Conservation (phyloP, 30 jellyfish, hydroid and myxozoan species). For the Phacellophora camtschatica region DNA sequence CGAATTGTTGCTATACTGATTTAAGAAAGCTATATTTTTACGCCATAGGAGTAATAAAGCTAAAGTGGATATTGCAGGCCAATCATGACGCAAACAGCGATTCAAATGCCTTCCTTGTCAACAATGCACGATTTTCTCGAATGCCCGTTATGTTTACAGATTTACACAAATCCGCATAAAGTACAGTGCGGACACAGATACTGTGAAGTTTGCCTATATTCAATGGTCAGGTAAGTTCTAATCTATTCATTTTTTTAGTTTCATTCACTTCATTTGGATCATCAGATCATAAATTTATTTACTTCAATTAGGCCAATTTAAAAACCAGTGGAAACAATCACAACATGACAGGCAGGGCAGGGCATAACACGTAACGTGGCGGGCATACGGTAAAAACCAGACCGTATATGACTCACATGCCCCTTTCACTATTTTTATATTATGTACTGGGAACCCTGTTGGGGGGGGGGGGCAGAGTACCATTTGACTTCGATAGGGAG, state of each 20-base stretch:
- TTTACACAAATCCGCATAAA: constrained; percentile 39
- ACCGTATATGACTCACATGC: too few species aligned
- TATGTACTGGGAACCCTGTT: too few species aligned
- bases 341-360: not conserved
- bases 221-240: constrained; percentile 27
- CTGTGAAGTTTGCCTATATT: constrained; percentile 57
- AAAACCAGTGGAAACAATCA: not conserved
- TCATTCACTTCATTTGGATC: not conserved
- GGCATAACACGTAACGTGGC: too few species aligned
- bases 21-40: not conserved
- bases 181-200: constrained; percentile 57
- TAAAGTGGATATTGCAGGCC: not conserved
- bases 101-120: constrained; percentile 45
- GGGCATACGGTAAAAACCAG: too few species aligned
- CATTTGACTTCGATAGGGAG: too few species aligned
- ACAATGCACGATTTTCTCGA: constrained; percentile 49
- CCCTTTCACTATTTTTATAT: not conserved
- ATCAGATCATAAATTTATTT: not conserved
- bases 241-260: not conserved
- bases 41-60: not conserved
- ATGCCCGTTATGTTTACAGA: constrained; percentile 51
- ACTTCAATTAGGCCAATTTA: not conserved
- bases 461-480: too few species aligned
- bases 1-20: too few species aligned
- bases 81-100: constrained; percentile 30